These are phyloP conservation scores for Coccyzus lansbergi DNA, from an alignment of 2,797 vertebrate genomes.

Conservation along the genomic window DNA sequence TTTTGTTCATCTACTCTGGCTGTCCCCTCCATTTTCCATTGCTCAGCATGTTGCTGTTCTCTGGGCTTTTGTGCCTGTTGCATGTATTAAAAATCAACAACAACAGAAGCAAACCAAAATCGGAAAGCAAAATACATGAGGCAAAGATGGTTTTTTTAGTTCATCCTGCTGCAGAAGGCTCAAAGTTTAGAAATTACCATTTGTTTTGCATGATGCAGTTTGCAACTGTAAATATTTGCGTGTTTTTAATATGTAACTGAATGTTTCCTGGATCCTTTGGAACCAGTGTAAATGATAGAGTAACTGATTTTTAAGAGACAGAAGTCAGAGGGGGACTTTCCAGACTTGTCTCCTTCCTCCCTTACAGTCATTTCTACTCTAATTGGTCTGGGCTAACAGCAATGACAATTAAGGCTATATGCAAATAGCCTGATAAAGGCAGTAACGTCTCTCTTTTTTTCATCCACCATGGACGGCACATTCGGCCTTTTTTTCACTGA, in stretches of 20 bases:
- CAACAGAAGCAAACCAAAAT: not conserved
- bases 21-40: constrained; percentile 1
- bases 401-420: constrained; percentile 67
- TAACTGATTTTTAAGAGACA: constrained; percentile 63
- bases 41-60: constrained; percentile 42
- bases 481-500: constrained; percentile 43
- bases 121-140: not conserved
- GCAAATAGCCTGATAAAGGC: constrained; percentile 67
- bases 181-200: constrained; percentile 32
- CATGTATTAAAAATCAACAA: not conserved
- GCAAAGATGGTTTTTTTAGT: not conserved
- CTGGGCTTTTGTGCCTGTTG: not conserved
- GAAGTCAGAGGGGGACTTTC: constrained; percentile 70
- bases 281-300: constrained; percentile 12
- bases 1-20: not conserved
- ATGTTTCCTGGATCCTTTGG: constrained; percentile 55
- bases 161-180: constrained; percentile 15
- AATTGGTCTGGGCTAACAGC: constrained; percentile 65
- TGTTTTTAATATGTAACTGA: constrained; percentile 50
- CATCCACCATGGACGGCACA: not conserved
- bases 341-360: constrained; percentile 65
- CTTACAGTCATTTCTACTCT: constrained; percentile 74
- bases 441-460: constrained; percentile 55
- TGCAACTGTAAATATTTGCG: constrained; percentile 45
- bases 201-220: constrained; percentile 43